Evolutionary conservation across 1,140 invertebrate genomes (phyloP).

Genomic region (Eriosoma lanigerum): DNA sequence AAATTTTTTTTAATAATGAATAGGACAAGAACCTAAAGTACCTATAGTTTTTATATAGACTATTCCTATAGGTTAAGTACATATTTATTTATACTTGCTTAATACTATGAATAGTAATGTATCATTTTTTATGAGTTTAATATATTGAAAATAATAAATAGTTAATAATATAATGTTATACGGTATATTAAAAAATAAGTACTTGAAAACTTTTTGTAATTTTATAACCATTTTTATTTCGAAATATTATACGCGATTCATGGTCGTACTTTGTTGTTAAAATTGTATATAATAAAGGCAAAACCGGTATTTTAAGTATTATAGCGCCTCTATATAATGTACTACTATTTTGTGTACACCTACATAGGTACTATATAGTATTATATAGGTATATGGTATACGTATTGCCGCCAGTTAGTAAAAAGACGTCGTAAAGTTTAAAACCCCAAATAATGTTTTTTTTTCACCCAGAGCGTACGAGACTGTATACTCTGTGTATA

Average conservation of each 20-base stretch:
- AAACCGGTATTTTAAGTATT: conserved; percentile 27
- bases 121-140: too few relatives aligned
- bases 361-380: neutral
- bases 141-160: too few relatives aligned
- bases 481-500: neutral
- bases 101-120: too few relatives aligned
- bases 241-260: neutral
- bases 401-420: neutral
- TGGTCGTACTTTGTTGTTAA: conserved; percentile 14
- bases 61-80: too few relatives aligned
- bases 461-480: neutral
- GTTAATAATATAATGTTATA: too few relatives aligned
- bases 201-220: conserved; percentile 9
- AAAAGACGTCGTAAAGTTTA: conserved; percentile 14
- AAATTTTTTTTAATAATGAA: too few relatives aligned
- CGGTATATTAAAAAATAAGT: too few relatives aligned
- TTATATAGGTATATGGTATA: neutral
- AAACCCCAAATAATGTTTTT: conserved; percentile 6
- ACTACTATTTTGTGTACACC: neutral
- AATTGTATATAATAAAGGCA: conserved; percentile 7
- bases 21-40: too few relatives aligned
- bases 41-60: too few relatives aligned
- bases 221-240: conserved; percentile 20
- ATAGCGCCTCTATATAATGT: conserved; percentile 17
- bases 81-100: too few relatives aligned